Evolutionary conservation across 37 sponge, comb jelly and placozoan genomes (phyloP), one percentile per base, ranked within the genome.

Genomic region (Spongilla lacustris): DNA sequence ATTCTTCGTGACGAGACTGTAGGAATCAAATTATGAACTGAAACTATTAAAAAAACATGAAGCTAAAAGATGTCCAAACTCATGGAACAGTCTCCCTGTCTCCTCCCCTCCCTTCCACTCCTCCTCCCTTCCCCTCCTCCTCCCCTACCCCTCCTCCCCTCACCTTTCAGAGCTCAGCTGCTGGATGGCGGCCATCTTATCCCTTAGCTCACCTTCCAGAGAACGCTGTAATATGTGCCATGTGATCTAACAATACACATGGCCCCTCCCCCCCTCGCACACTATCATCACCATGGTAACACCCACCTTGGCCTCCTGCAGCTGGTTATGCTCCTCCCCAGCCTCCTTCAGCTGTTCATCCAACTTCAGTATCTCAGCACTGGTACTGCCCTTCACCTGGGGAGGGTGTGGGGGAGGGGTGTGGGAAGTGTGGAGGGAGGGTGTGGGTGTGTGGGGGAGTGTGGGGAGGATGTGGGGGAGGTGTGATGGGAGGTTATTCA

Each of bases 381-480:
- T 41, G 28, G 76, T 69, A 24, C 76, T 76, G 21, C 50, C 1
- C 83, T 88, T 88, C 26, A 88, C 77, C 87, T 87, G n/a, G 27
- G 1, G 75, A 3, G 5, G 35, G 31, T 41, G 41, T 41, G 41
- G 41, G 41, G 6, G 41, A 41, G 41, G 6, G 41, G 41, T 9
- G 41, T 41, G 41, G n/a, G n/a, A n/a, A n/a, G n/a, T n/a, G n/a
- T n/a, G n/a, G n/a, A n/a, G n/a, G n/a, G n/a, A n/a, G n/a, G n/a
- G n/a, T n/a, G n/a, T n/a, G n/a, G n/a, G n/a, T n/a, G n/a, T n/a
- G n/a, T n/a, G n/a, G n/a, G n/a, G n/a, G n/a, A n/a, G n/a, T n/a
- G n/a, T n/a, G n/a, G n/a, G n/a, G n/a, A n/a, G n/a, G n/a, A n/a
- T n/a, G n/a, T n/a, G n/a, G n/a, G n/a, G n/a, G n/a, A n/a, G n/a